These are phyloP conservation scores for Galeopterus variegatus DNA, from an alignment of 2,113 vertebrate species.

Conservation along the genomic window DNA sequence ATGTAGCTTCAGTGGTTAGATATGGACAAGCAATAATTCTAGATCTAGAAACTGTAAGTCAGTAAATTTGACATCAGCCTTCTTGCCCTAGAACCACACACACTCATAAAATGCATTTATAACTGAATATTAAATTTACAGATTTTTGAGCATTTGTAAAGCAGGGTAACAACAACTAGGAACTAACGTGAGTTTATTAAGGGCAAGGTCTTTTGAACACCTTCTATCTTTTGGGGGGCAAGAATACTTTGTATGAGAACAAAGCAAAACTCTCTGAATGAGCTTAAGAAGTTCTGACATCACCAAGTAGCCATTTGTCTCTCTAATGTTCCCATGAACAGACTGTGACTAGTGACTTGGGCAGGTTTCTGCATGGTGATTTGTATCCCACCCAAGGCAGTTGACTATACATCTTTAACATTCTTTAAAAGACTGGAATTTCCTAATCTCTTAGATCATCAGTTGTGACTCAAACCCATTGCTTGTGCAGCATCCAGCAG, in stretches of 20 bases:
- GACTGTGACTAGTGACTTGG: not conserved
- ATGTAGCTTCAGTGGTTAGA: not conserved
- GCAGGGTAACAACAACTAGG: not conserved
- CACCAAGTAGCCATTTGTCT: not conserved
- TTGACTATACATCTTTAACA: not conserved
- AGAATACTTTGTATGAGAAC: not conserved
- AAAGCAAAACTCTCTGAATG: not conserved
- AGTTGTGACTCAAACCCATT: not conserved
- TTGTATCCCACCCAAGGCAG: not conserved
- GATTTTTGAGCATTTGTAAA: not conserved
- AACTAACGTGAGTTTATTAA: not conserved
- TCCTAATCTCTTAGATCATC: not conserved
- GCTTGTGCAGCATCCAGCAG: not conserved
- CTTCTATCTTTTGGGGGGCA: not conserved
- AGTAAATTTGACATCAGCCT: not conserved
- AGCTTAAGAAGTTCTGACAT: not conserved
- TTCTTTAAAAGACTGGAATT: not conserved
- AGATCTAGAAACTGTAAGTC: not conserved
- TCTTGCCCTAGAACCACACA: not conserved
- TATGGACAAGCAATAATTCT: not conserved
- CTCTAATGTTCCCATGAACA: not conserved
- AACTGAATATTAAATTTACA: not conserved
- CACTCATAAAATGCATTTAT: not conserved
- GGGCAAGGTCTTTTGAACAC: not conserved
- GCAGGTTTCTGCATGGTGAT: not conserved